Evolutionary conservation across 92 coral and sea anemone species (phyloP), one percentile per base, ranked within the genome.

Genomic region (Pocillopora meandrina): DNA sequence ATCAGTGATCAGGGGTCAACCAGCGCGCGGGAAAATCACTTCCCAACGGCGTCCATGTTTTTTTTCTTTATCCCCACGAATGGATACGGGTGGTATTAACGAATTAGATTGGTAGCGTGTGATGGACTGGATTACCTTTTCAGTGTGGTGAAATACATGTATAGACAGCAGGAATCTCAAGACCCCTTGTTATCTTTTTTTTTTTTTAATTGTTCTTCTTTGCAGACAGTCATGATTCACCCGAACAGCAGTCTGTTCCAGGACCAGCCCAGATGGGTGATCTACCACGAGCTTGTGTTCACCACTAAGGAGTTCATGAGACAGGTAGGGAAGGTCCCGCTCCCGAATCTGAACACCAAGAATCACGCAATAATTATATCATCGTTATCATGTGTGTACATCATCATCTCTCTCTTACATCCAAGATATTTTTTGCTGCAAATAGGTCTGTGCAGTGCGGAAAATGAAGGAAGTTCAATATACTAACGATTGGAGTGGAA

Each of bases 301-400:
- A 96, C 98, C 0, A 96, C 98, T 33, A 96, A 96, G 77, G 98
- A 96, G 76, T 96, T 92, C 73, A 96, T 96, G 98, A 92, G 98
- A 87, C 98, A 96, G 95, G 98, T 96, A 68, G 20, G 72, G 66
- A 61, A 6, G 2, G 19, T 19, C 78, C 5, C n/a, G 17, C 42
- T 68, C 26, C 49, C 7, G 49, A 42, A 3, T 70, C 56, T 11
- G 12, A 12, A 34, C 21, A 13, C 23, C 3, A 1, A 34, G 6
- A 16, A 34, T 70, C 21, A 36, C 10, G 1, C 19, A n/a, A 16
- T 5, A 26, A 67, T 63, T 5, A 17, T 77, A 56, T n/a, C 52
- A n/a, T 20, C 58, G 31, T 20, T 8, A 42, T n/a, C 31, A 10
- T 19, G 68, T 19, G 16, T 18, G 9, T 9, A 65, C 70, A 65